Evolutionary conservation across 2,888 invertebrate genomes (phyloP).

Genomic region (Brachylomia viminalis): DNA sequence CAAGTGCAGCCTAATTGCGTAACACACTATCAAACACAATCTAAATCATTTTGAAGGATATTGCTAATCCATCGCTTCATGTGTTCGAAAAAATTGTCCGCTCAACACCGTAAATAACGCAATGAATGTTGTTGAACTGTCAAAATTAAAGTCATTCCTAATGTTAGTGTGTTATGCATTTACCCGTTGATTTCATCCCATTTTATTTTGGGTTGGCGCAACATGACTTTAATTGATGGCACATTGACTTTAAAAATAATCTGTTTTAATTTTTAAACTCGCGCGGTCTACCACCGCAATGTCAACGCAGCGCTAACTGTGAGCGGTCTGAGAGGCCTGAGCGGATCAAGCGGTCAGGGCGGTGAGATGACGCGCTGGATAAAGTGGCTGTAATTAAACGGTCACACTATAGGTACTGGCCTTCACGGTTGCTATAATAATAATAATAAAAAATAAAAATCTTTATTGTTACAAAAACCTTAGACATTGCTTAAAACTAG

Average conservation of each 20-base stretch:
- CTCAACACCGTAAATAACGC: too few species aligned
- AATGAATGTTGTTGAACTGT: too few species aligned
- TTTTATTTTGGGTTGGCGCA: not conserved
- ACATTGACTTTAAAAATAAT: not conserved
- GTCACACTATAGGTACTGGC: not conserved
- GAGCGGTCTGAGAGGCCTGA: not conserved
- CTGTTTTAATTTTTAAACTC: constrained; percentile 5
- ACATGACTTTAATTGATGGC: not conserved
- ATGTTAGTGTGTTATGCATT: too few species aligned
- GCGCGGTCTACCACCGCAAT: not conserved
- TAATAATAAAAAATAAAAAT: too few species aligned
- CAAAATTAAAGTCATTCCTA: too few species aligned
- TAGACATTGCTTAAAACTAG: too few species aligned
- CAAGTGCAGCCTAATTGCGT: not conserved
- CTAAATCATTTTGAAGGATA: too few species aligned
- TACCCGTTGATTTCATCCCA: not conserved
- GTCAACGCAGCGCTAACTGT: not conserved
- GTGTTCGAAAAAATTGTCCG: too few species aligned
- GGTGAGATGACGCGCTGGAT: not conserved
- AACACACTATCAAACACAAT: too few species aligned
- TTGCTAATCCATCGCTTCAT: too few species aligned
- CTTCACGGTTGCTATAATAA: not conserved
- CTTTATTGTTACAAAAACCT: too few species aligned
- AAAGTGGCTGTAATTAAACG: constrained; percentile 2
- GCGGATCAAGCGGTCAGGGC: not conserved